Conservation (phyloP, 2,113 vertebrate genomes). For the Chrysochloris asiatica region DNA sequence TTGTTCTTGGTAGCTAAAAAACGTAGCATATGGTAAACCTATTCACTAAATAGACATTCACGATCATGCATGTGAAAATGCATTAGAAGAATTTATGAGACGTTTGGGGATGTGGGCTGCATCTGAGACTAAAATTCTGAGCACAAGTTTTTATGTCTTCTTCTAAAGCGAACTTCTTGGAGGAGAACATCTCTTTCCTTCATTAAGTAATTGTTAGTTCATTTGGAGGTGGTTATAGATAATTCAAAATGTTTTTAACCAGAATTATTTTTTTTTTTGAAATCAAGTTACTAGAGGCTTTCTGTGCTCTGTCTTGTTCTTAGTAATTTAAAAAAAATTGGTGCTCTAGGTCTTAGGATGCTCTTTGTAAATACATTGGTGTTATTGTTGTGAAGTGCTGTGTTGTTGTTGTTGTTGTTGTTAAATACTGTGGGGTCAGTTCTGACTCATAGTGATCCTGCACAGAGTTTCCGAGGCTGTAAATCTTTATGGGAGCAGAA, state of each 20-base stretch:
- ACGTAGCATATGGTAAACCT: slow-evolving; percentile 54
- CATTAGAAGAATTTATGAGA: not conserved
- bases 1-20: slow-evolving; percentile 48
- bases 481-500: too few species aligned
- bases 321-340: slow-evolving; percentile 50
- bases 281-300: slow-evolving; percentile 5
- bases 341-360: slow-evolving; percentile 6
- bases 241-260: slow-evolving; percentile 35
- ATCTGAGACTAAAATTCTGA: not conserved
- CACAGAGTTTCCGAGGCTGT: too few species aligned
- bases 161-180: not conserved
- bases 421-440: too few species aligned
- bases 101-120: accelerated
- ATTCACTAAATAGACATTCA: slow-evolving; percentile 28
- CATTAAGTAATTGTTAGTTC: not conserved
- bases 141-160: not conserved
- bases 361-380: slow-evolving; percentile 15
- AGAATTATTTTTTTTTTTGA: not conserved
- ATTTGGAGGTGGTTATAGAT: slow-evolving; percentile 21
- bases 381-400: too few species aligned
- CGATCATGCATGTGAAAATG: slow-evolving; percentile 11
- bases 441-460: too few species aligned
- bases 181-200: not conserved
- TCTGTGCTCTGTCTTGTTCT: slow-evolving; percentile 29
- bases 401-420: too few species aligned